Conservation (phyloP, 2,113 vertebrate species). For the Albula goreensis region DNA sequence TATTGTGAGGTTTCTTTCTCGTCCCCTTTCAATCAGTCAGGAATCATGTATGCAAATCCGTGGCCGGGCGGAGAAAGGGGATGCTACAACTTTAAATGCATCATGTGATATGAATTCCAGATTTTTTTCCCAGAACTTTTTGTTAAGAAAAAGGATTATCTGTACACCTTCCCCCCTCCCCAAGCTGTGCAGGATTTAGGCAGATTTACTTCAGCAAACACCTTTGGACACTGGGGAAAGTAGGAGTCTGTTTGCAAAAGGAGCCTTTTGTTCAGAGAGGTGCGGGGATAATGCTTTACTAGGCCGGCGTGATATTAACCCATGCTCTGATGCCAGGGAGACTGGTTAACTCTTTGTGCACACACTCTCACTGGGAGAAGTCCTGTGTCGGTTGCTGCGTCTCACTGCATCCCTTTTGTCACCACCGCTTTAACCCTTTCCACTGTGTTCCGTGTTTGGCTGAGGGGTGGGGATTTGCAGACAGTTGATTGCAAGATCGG, state of each 20-base stretch:
- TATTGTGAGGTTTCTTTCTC: slow-evolving; percentile 38
- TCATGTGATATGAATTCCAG: slow-evolving; percentile 90
- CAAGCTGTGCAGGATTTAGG: slow-evolving; percentile 88
- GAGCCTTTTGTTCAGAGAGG: slow-evolving; percentile 85
- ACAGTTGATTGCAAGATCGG: not conserved
- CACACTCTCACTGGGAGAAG: slow-evolving; percentile 34
- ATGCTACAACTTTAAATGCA: slow-evolving; percentile 78
- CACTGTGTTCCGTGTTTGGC: not conserved
- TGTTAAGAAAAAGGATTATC: slow-evolving; percentile 80
- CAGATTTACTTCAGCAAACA: slow-evolving; percentile 94
- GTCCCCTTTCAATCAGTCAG: slow-evolving; percentile 51
- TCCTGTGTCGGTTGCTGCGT: not conserved
- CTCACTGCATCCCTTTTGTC: not conserved
- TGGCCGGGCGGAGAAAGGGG: slow-evolving; percentile 44
- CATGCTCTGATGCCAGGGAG: slow-evolving; percentile 70
- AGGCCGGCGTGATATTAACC: slow-evolving; percentile 87
- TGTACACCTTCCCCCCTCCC: slow-evolving; percentile 74
- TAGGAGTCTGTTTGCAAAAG: slow-evolving; percentile 81
- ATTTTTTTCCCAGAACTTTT: slow-evolving; percentile 75
- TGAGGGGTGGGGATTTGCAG: too few relatives aligned
- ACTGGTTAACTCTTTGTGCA: slow-evolving; percentile 78
- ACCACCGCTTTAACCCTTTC: not conserved
- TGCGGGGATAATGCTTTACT: slow-evolving; percentile 81
- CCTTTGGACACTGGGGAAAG: slow-evolving; percentile 85
- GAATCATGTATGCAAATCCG: slow-evolving; percentile 60